Evolutionary conservation across 2,113 vertebrate species (phyloP).

Genomic region (Nerophis ophidion): DNA sequence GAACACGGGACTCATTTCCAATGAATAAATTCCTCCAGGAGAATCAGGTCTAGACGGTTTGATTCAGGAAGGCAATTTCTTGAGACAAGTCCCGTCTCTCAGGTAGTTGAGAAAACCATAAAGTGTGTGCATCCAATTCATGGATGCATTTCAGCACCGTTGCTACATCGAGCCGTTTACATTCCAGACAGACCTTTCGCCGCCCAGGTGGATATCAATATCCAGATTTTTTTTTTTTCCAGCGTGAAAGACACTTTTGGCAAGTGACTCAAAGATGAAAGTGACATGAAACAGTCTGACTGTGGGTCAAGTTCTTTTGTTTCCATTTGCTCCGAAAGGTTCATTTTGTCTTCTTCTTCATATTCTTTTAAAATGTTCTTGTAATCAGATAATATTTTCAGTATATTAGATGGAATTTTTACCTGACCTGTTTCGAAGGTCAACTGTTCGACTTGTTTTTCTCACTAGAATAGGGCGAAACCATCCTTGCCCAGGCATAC

Average conservation of each 20-base stretch:
- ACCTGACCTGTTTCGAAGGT: too few species aligned
- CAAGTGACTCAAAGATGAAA: neutral
- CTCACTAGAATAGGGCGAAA: too few species aligned
- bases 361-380: too few species aligned
- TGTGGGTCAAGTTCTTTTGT: too few species aligned
- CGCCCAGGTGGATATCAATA: neutral
- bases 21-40: constrained; percentile 8
- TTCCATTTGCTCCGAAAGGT: too few species aligned
- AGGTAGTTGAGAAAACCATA: constrained; percentile 40
- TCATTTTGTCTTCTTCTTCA: too few species aligned
- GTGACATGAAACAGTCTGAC: neutral
- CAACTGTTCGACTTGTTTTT: too few species aligned
- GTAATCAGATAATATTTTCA: too few species aligned
- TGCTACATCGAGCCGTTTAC: constrained; percentile 19
- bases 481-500: too few species aligned
- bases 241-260: neutral
- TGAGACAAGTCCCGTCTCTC: constrained; percentile 32
- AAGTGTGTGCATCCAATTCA: constrained; percentile 12
- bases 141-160: constrained; percentile 16
- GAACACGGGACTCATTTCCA: constrained; percentile 6
- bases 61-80: constrained; percentile 22
- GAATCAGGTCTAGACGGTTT: constrained; percentile 22
- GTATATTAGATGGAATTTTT: too few species aligned
- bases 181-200: constrained; percentile 24
- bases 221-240: constrained; percentile 8